A percentile compares a stretch with the other conserved stretches of the same genome.
phyloP scores from a whole-genome alignment of 2,888 invertebrate genomes.

The Thumatha senex region DNA sequence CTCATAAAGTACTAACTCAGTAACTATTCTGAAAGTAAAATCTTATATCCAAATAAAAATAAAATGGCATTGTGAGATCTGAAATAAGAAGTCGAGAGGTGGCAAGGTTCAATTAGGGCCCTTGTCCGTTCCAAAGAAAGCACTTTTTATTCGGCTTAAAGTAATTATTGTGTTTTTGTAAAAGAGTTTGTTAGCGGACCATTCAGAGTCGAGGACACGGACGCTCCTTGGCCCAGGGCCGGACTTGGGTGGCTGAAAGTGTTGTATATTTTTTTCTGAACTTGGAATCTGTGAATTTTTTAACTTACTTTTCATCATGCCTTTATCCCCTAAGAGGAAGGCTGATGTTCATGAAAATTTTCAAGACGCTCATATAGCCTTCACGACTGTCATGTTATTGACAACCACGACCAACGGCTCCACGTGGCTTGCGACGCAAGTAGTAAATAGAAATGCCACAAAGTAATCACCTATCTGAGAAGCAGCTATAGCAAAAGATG shows the following conservation, averaged over 20 bases:
- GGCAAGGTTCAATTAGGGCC: constrained; percentile 72
- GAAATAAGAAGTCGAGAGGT: constrained; percentile 44
- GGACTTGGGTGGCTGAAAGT: constrained; percentile 36
- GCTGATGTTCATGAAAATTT: no score
- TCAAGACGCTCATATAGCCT: no score
- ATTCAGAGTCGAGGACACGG: constrained; percentile 70
- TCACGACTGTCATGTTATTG: no score
- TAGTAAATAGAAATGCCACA: no score
- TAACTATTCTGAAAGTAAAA: constrained; percentile 23
- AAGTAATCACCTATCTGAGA: no score
- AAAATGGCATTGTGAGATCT: constrained; percentile 33
- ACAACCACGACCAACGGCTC: no score
- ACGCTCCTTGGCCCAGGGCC: constrained; percentile 53
- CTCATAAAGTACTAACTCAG: neutral
- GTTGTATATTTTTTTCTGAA: neutral
- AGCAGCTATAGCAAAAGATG: no score
- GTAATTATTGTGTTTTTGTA: constrained; percentile 83
- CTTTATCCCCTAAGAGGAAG: no score
- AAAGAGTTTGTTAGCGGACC: constrained; percentile 83
- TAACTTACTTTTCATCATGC: no score
- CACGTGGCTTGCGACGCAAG: no score
- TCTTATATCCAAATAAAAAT: constrained; percentile 28
- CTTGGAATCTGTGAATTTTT: neutral
- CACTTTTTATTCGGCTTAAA: constrained; percentile 80
- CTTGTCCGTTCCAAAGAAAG: constrained; percentile 70